phyloP scores from a whole-genome alignment of 2,888 invertebrate species.

The Rotaria socialis region DNA sequence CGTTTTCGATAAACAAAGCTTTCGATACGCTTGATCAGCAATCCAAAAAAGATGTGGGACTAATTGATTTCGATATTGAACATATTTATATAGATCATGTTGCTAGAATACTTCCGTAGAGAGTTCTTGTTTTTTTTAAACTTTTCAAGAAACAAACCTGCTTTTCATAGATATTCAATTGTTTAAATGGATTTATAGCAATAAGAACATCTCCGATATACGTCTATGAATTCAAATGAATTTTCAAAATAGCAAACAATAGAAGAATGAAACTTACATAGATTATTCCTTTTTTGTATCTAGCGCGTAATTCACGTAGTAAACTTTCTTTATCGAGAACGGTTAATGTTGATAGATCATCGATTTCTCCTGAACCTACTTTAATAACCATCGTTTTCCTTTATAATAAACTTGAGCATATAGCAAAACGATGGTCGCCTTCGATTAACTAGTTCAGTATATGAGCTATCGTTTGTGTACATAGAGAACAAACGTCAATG shows the following conservation, averaged over 20 bases:
- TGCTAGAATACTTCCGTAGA: slow-evolving; percentile 47
- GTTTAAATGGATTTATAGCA: slow-evolving; percentile 57
- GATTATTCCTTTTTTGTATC: slow-evolving; percentile 51
- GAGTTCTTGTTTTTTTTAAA: not conserved
- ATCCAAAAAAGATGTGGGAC: slow-evolving; percentile 55
- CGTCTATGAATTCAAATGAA: slow-evolving; percentile 51
- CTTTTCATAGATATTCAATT: slow-evolving; percentile 53
- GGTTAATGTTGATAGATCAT: slow-evolving; percentile 47
- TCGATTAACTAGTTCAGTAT: not conserved
- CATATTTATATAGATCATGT: slow-evolving; percentile 50
- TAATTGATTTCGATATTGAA: slow-evolving; percentile 49
- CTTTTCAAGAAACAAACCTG: slow-evolving; percentile 48
- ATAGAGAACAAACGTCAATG: not conserved
- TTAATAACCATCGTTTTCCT: not conserved
- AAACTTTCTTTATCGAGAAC: slow-evolving; percentile 49
- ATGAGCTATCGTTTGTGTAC: not conserved
- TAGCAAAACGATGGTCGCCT: not conserved
- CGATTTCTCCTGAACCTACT: slow-evolving; percentile 44
- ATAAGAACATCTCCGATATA: slow-evolving; percentile 58
- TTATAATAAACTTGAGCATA: too few species aligned
- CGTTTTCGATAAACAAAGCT: slow-evolving; percentile 49
- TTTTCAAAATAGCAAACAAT: not conserved
- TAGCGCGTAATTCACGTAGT: slow-evolving; percentile 49
- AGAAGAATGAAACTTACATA: slow-evolving; percentile 52
- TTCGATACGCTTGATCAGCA: slow-evolving; percentile 53